Evolutionary conservation across 2,113 vertebrate species (phyloP), one percentile per base, ranked within the genome.

Genomic region (Picathartes gymnocephalus): DNA sequence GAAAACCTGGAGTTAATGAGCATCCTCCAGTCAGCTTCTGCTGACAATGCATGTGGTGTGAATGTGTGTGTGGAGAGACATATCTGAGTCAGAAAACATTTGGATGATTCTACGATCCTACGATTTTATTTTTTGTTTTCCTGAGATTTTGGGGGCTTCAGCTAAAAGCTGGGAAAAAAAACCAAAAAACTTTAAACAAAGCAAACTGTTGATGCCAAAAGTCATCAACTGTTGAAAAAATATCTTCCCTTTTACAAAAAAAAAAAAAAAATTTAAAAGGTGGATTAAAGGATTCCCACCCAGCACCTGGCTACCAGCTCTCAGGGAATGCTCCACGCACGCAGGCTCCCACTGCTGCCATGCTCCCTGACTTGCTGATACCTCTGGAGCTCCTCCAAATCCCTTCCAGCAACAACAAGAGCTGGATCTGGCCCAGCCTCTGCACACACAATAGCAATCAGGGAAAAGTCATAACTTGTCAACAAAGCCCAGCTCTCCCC

Each of bases 31-130:
- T 5, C 80, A 45, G 74, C 44, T 30, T 23, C 15, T 66, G 71
- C 45, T 81, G 71, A 8, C 0, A 4, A 1, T 3, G 57, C 20
- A 45, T 2, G 1, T 12, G 4, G 28, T 50, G 54, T 3, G 11
- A 66, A n/a, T 54, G 62, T 15, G 28, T 22, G 19, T 23, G 44
- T 17, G 44, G 23, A 44, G 37, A 47, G 5, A n/a, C 1, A 9
- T 1, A 37, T 6, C 50, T 2, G 2, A 47, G 47, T 2, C 56
- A 68, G 39, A 71, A 79, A 79, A 64, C 27, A 4, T 37, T 10
- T n/a, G 28, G 35, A 15, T 42, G 31, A 20, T 53, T 58, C 50
- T 21, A 9, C 12, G 20, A 23, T 48, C 44, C 44, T 45, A 40
- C 19, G 14, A 16, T 76, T 73, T 50, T 8, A 45, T 8, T 35